These are phyloP conservation scores for Cephus runcator DNA, from an alignment of 2,888 invertebrate species.

Conservation along the genomic window DNA sequence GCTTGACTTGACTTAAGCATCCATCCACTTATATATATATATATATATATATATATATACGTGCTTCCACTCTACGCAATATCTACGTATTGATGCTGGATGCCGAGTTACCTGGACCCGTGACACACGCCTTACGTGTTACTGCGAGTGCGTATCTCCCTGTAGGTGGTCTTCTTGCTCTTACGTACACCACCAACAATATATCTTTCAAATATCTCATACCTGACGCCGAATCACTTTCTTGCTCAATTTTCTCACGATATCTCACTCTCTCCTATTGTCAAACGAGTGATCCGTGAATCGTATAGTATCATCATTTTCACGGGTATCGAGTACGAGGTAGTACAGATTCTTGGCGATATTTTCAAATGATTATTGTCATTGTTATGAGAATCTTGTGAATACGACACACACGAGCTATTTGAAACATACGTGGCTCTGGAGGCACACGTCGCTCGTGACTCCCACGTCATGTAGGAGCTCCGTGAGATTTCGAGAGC, in stretches of 20 bases:
- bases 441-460: conserved; percentile 8
- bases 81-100: neutral
- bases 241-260: neutral
- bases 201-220: neutral
- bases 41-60: too few relatives aligned
- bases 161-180: neutral
- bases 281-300: neutral
- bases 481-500: conserved; percentile 38
- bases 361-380: conserved; percentile 8
- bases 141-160: neutral
- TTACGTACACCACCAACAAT: neutral
- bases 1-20: neutral
- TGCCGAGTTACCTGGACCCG: neutral
- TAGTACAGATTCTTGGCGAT: neutral
- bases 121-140: neutral
- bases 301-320: neutral
- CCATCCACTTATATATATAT: neutral
- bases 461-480: conserved; percentile 28
- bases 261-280: neutral
- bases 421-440: conserved; percentile 1
- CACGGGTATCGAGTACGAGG: neutral
- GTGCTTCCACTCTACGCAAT: neutral
- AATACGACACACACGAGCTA: conserved; percentile 10
- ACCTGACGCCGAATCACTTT: neutral
- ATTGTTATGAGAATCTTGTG: conserved; percentile 10